phyloP scores from a whole-genome alignment of 2,888 invertebrate genomes.

The Drosophila hamatofila region DNA sequence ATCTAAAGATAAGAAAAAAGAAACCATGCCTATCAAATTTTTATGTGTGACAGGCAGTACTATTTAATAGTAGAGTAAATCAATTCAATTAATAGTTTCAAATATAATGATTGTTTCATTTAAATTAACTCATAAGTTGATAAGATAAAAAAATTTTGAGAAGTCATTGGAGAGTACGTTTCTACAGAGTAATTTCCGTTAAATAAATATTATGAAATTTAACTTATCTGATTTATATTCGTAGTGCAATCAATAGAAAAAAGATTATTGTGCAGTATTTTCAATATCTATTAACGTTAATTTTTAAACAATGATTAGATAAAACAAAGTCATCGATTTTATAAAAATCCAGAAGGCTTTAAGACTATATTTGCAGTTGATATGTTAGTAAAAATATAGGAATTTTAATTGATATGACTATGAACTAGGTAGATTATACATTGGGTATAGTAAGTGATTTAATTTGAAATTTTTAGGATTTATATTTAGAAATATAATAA shows the following conservation, averaged over 20 bases:
- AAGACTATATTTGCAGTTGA: neutral
- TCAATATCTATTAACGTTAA: neutral
- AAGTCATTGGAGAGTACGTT: slow-evolving; percentile 6
- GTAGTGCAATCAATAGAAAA: neutral
- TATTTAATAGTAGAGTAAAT: slow-evolving; percentile 16
- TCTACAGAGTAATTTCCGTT: slow-evolving; percentile 15
- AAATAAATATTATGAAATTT: slow-evolving; percentile 2
- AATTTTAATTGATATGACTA: neutral
- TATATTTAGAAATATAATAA: too few species aligned
- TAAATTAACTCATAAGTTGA: neutral
- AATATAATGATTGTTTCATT: slow-evolving; percentile 9
- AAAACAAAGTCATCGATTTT: neutral
- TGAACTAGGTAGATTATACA: neutral
- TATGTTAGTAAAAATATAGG: neutral
- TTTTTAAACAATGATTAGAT: neutral
- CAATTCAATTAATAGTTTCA: slow-evolving; percentile 16
- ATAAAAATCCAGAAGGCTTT: neutral
- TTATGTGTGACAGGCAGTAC: neutral
- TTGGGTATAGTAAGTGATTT: neutral
- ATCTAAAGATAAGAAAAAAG: slow-evolving; percentile 46
- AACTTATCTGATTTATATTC: slow-evolving; percentile 7
- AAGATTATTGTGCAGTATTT: neutral
- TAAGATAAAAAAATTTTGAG: neutral
- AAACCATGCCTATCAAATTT: slow-evolving; percentile 7
- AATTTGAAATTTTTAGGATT: too few species aligned